Evolutionary conservation across 2,113 vertebrate genomes (phyloP), one percentile per base, ranked within the genome.

Genomic region (Pelecanus crispus): DNA sequence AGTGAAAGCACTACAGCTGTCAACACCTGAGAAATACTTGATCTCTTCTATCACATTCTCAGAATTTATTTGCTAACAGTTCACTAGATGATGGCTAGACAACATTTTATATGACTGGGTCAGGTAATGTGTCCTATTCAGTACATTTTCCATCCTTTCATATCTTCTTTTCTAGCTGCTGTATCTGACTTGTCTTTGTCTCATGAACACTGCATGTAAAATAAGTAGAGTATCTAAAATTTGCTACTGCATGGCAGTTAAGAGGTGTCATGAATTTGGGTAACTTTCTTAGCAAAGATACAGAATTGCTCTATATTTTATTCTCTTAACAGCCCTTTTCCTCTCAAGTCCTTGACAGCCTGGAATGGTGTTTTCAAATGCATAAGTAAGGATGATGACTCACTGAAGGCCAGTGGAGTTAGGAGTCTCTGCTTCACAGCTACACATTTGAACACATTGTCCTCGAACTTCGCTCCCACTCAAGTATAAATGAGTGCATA

Each of bases 271-370:
- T 17, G n/a, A 42, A 68, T 61, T 19, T 44, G 19, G 3, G 11
- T 53, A 42, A 32, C 19, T 65, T 85, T 55, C 29, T 42, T 13
- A 40, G 21, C 20, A 74, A 80, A 86, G 36, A 24, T 2, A 53
- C 0, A 1, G 36, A 50, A 84, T 29, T 36, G 12, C 36, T 89
- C 28, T 3, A 0, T 21, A 28, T 31, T 82, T 80, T 44, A 2
- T 36, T 80, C 45, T 53, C 12, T 40, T 67, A 49, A 9, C 7
- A 71, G 38, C 32, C 4, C 21, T 73, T 52, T 25, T 68, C 15
- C 38, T 58, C 6, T 13, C 10, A 21, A 55, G 29, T 20, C 22
- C 86, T 7, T 72, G 36, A 59, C 22, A 63, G 18, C 6, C 53
- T 61, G 31, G 15, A 63, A 59, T 5, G 3, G 9, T 11, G 42